Percentiles rank a stretch among this genome's conserved stretches.
These are phyloP conservation scores for Brevipalpus yothersi DNA, from an alignment of 1,140 invertebrate species.

Conservation along the genomic window DNA sequence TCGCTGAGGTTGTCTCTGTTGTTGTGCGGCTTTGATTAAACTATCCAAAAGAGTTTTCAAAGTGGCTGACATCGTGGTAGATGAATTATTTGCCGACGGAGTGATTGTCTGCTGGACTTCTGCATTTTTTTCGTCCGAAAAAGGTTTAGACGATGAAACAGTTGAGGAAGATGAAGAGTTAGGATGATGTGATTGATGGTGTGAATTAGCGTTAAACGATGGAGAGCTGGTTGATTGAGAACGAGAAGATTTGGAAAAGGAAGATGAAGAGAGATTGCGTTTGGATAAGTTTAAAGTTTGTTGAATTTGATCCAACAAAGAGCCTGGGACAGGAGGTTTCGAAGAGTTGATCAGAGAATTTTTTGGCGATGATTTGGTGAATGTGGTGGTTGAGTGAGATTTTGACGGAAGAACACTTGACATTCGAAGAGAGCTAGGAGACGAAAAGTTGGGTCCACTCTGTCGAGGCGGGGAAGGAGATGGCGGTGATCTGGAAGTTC, in stretches of 20 bases:
- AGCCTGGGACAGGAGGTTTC: not conserved
- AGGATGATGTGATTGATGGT: not conserved
- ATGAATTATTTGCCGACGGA: not conserved
- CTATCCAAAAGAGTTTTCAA: not conserved
- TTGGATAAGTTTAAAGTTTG: not conserved
- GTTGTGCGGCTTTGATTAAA: conserved; percentile 1
- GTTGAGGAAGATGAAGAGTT: not conserved
- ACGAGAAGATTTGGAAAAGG: not conserved
- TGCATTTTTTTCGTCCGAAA: not conserved
- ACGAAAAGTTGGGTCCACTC: no score
- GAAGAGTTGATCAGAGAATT: not conserved
- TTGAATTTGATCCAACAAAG: not conserved
- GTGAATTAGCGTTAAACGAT: not conserved
- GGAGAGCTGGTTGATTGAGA: not conserved
- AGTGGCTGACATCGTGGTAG: not conserved
- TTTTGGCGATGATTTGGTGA: no score
- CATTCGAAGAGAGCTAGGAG: no score
- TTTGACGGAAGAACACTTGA: no score
- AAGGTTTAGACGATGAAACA: not conserved
- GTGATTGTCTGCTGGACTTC: not conserved
- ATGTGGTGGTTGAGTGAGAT: no score
- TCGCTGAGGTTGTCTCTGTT: not conserved
- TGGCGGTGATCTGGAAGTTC: not conserved
- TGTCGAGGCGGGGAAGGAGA: not conserved
- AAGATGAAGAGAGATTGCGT: not conserved